Evolutionary conservation across 2,797 vertebrate species (phyloP), one percentile per base, ranked within the genome.

Genomic region (Heterohyrax brucei): DNA sequence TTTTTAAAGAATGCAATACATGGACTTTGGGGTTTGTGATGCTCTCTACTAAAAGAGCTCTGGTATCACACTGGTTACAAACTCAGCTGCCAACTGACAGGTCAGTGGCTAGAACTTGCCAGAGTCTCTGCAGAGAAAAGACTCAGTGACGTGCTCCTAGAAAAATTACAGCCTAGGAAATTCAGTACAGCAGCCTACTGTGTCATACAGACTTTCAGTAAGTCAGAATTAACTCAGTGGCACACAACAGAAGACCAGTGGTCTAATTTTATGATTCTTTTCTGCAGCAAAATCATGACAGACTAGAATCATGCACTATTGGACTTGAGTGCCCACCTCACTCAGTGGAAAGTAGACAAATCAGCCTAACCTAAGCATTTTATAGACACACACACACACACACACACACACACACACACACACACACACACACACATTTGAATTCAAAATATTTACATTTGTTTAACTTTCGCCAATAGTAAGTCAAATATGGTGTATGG

Each of bases 391-490:
- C 4, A 78, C 28, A 53, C 53, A n/a, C 53, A 62, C 89, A 70
- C 22, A 48, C 72, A 92, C 86, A 48, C 94, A 95, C 88, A 83
- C n/a, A 24, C 28, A 66, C 12, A 13, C 4, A 78, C 28, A 53
- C 53, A n/a, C 53, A 62, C 89, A 70, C 22, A 48, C 72, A 92
- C 86, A 48, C 94, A 95, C 88, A 83, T 95, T 64, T 89, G 53
- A 93, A 91, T 95, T 30, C 39, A 93, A 80, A 94, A 80, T 90
- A 84, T 95, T 96, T 93, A 92, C 53, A 89, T 96, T 85, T 92
- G 80, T n/a, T 91, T 95, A 83, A 87, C 7, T 62, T 84, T 97
- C 87, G 77, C 81, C 78, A 75, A 68, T 59, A 73, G 80, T 50
- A 91, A 96, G 66, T 78, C 88, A 96, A 93, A 70, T 79, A 22